phyloP scores from a whole-genome alignment of 1,140 invertebrate genomes.

The Aphelinus atriplicis region DNA sequence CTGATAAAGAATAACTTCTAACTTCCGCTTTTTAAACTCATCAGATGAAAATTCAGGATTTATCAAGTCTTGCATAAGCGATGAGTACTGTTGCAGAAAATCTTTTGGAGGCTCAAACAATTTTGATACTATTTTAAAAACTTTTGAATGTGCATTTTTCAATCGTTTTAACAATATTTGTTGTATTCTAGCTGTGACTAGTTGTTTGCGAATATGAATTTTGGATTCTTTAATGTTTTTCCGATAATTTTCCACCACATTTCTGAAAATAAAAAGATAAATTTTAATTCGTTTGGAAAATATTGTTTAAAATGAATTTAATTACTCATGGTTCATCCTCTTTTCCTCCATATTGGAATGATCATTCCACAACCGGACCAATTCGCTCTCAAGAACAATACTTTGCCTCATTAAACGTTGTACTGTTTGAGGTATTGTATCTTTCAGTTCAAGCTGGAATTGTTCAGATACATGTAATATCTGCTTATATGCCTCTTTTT shows the following conservation, averaged over 20 bases:
- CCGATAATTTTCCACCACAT: not conserved
- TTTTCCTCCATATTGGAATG: conserved; percentile 26
- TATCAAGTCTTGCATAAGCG: conserved; percentile 32
- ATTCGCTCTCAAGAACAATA: conserved; percentile 51
- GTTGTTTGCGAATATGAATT: conserved; percentile 16
- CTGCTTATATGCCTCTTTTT: conserved; percentile 49
- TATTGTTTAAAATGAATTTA: not conserved
- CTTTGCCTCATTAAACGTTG: conserved; percentile 55
- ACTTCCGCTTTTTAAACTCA: conserved; percentile 28
- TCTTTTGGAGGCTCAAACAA: conserved; percentile 12
- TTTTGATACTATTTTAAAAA: conserved; percentile 25
- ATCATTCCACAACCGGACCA: conserved; percentile 34
- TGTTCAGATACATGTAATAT: conserved; percentile 46
- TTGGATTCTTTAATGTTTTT: conserved; percentile 12
- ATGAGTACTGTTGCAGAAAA: conserved; percentile 17
- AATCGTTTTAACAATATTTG: conserved; percentile 34
- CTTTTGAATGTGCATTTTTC: not conserved
- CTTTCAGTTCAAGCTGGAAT: conserved; percentile 49
- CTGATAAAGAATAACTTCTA: conserved; percentile 46
- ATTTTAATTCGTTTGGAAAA: not conserved
- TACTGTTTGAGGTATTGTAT: conserved; percentile 41
- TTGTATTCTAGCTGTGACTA: conserved; percentile 44
- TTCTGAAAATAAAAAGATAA: not conserved
- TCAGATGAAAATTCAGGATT: not conserved
- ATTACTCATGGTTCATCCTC: not conserved